These are phyloP conservation scores for Sardinella longiceps DNA, from an alignment of 2,797 vertebrate species.

Conservation along the genomic window DNA sequence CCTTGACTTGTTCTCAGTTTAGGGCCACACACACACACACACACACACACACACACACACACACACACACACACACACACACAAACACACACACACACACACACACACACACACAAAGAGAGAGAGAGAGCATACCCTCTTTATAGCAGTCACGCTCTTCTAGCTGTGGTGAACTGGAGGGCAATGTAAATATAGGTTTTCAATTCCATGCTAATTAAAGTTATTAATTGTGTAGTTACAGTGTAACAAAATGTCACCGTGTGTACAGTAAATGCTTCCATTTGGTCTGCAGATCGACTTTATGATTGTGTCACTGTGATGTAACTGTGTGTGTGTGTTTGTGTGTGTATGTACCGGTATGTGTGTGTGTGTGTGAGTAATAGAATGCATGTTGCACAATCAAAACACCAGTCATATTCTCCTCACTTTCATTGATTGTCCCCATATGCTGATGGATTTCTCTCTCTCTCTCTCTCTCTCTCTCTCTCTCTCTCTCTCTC, in stretches of 20 bases:
- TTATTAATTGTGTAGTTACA: neutral
- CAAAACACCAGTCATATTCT: neutral
- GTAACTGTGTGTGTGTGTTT: slow-evolving; percentile 13
- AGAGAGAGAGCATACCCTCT: too few species aligned
- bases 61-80: neutral
- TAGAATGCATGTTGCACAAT: too few species aligned
- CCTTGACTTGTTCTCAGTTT: neutral
- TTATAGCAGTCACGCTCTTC: too few species aligned
- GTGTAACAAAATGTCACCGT: neutral
- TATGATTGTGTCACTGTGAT: too few species aligned
- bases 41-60: neutral
- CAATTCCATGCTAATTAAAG: neutral
- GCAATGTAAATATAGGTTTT: neutral
- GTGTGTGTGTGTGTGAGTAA: neutral
- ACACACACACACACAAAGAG: neutral
- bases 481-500: neutral
- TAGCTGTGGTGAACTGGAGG: too few species aligned
- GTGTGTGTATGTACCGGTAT: slow-evolving; percentile 36
- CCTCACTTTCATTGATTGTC: neutral
- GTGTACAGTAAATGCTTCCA: too few species aligned
- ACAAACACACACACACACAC: neutral
- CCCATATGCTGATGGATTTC: too few species aligned
- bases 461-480: neutral
- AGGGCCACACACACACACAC: neutral
- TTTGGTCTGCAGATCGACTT: too few species aligned